A percentile compares a stretch with the other conserved stretches of the same genome.
These are phyloP conservation scores for Pseudomugil gertrudae DNA, from an alignment of 2,797 vertebrate genomes.

Conservation along the genomic window DNA sequence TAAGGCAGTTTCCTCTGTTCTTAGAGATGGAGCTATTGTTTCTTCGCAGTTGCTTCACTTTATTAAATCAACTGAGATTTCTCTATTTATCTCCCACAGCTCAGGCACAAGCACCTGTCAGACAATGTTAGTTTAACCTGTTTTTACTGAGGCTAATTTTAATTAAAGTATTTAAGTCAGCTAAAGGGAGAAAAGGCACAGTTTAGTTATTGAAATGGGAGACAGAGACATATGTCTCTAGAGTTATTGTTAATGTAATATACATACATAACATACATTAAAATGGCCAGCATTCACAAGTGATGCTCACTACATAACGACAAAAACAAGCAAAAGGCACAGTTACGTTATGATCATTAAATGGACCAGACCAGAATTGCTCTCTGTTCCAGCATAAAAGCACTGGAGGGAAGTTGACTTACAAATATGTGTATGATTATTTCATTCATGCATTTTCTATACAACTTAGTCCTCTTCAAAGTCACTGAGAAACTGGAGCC, in stretches of 20 bases:
- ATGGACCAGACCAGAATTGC: not conserved
- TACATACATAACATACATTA: not conserved
- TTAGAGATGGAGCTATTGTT: constrained; percentile 55
- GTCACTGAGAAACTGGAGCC: no score
- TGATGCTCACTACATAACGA: no score
- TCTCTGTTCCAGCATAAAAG: no score
- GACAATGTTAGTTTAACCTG: not conserved
- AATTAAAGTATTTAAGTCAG: not conserved
- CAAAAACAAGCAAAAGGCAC: not conserved
- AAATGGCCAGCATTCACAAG: not conserved
- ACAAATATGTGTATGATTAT: not conserved
- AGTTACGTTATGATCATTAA: not conserved
- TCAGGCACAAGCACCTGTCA: not conserved
- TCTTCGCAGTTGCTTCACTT: constrained; percentile 35
- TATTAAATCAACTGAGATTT: not conserved
- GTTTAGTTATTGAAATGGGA: not conserved
- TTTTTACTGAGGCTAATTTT: not conserved
- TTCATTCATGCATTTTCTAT: no score
- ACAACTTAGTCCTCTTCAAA: no score
- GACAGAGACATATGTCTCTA: not conserved
- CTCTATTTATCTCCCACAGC: not conserved
- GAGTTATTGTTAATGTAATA: no score
- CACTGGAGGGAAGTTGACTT: no score
- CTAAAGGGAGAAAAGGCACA: not conserved
- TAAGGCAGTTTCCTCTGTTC: constrained; percentile 20